A percentile compares a stretch with the other conserved stretches of the same genome.
Evolutionary conservation across 2,888 invertebrate species (phyloP).

Genomic region (Bellardia pandia): DNA sequence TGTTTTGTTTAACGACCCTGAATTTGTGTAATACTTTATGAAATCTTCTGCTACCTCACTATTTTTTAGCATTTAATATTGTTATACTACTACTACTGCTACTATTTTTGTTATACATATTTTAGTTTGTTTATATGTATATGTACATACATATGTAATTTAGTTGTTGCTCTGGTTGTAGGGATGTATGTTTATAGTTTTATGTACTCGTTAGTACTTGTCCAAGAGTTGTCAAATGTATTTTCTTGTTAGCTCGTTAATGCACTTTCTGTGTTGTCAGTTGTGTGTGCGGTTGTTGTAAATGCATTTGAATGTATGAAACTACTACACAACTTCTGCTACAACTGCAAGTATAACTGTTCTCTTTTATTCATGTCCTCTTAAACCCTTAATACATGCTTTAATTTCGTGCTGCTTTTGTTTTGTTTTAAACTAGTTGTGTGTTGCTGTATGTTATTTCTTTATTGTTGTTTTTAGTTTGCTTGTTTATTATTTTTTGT

Average conservation of each 20-base stretch:
- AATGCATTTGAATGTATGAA: slow-evolving; percentile 6
- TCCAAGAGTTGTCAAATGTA: slow-evolving; percentile 72
- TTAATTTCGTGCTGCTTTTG: slow-evolving; percentile 28
- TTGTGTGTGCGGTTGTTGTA: slow-evolving; percentile 19
- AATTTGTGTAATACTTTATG: slow-evolving; percentile 21
- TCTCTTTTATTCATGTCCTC: slow-evolving; percentile 43
- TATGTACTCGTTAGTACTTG: slow-evolving; percentile 62
- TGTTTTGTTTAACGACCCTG: slow-evolving; percentile 32
- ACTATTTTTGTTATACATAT: not conserved
- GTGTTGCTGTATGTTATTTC: slow-evolving; percentile 17
- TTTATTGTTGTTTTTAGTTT: slow-evolving; percentile 41
- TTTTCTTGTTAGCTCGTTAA: slow-evolving; percentile 77
- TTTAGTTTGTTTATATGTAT: slow-evolving; percentile 10
- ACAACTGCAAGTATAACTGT: slow-evolving; percentile 5
- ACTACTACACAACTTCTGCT: not conserved
- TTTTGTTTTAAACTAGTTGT: slow-evolving; percentile 45
- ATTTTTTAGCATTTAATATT: slow-evolving; percentile 24
- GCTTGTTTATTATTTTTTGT: slow-evolving; percentile 41
- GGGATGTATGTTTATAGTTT: slow-evolving; percentile 14
- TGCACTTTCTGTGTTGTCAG: slow-evolving; percentile 79
- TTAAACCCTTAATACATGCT: slow-evolving; percentile 57
- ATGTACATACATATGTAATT: not conserved
- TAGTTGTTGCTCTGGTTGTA: slow-evolving; percentile 37
- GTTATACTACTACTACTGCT: not conserved
- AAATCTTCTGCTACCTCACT: not conserved